These are phyloP conservation scores for Melanotaenia trifasciata DNA, from an alignment of 2,797 vertebrate species.

Conservation along the genomic window DNA sequence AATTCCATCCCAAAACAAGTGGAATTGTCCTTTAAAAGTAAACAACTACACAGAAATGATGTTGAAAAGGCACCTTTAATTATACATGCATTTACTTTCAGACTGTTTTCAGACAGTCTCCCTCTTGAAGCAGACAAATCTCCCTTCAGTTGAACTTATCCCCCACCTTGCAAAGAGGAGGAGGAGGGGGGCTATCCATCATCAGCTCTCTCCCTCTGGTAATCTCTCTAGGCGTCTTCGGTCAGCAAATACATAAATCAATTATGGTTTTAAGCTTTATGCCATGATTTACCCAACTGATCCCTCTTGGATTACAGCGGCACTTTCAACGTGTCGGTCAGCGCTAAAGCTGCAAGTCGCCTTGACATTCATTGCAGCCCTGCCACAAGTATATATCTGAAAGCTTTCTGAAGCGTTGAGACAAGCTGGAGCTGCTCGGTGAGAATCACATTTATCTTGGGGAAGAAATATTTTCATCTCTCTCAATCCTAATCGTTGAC, in stretches of 20 bases:
- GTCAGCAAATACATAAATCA: conserved; percentile 89
- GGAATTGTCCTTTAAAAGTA: not conserved
- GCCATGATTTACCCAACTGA: conserved; percentile 85
- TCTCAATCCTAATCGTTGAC: not conserved
- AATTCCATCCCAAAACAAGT: not conserved
- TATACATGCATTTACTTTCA: conserved; percentile 21
- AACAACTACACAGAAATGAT: not conserved
- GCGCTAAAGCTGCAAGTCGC: conserved; percentile 61
- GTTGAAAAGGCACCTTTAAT: conserved; percentile 5
- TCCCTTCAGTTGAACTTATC: conserved; percentile 64
- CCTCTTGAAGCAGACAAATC: conserved; percentile 70
- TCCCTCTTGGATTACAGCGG: conserved; percentile 83
- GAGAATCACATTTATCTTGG: not conserved
- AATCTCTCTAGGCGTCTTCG: conserved; percentile 83
- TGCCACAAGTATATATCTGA: conserved; percentile 26
- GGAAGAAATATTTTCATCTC: not conserved
- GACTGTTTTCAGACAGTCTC: conserved; percentile 44
- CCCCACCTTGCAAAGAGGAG: conserved; percentile 47
- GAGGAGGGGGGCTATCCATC: conserved; percentile 74
- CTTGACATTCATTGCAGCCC: conserved; percentile 65
- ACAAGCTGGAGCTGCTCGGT: conserved; percentile 3
- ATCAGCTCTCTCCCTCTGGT: conserved; percentile 75
- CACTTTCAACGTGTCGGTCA: conserved; percentile 77
- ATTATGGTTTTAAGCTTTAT: conserved; percentile 88
- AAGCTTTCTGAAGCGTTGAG: not conserved